phyloP scores from a whole-genome alignment of 1,140 invertebrate genomes.

The Drosophila ercepeae region DNA sequence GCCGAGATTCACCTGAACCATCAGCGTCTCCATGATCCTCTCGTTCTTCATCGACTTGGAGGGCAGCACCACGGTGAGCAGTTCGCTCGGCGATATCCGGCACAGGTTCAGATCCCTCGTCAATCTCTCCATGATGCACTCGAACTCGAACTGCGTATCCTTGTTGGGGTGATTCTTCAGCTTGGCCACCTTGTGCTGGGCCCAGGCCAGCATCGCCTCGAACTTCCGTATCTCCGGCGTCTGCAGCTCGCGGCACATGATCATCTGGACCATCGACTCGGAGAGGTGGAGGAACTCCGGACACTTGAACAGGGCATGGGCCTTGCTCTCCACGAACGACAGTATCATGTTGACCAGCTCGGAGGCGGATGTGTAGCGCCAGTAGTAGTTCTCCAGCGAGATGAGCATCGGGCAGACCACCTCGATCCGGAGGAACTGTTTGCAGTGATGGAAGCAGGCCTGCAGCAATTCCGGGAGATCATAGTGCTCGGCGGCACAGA shows the following conservation, averaged over 20 bases:
- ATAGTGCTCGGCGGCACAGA: conserved; percentile 97
- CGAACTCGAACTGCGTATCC: conserved; percentile 94
- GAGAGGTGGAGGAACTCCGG: conserved; percentile 93
- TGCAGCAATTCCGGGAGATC: conserved; percentile 96
- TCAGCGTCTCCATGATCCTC: conserved; percentile 94
- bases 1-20: conserved; percentile 96
- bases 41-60: conserved; percentile 97
- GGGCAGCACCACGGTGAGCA: conserved; percentile 96
- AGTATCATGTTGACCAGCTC: conserved; percentile 97
- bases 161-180: conserved; percentile 90
- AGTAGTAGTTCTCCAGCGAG: conserved; percentile 96
- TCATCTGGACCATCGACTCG: conserved; percentile 97
- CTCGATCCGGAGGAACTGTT: conserved; percentile 95
- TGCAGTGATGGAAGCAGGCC: conserved; percentile 97
- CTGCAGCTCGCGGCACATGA: conserved; percentile 94
- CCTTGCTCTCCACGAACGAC: conserved; percentile 94
- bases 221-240: conserved; percentile 96
- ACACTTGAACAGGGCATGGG: conserved; percentile 92
- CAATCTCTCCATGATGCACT: conserved; percentile 95
- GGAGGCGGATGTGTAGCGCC: conserved; percentile 96
- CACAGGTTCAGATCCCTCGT: conserved; percentile 95
- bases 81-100: conserved; percentile 95
- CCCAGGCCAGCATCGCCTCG: conserved; percentile 96
- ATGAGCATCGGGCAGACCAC: conserved; percentile 96
- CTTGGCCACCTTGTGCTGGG: conserved; percentile 90